Evolutionary conservation across 2,888 invertebrate genomes (phyloP).

Genomic region (Drosophila atripex): DNA sequence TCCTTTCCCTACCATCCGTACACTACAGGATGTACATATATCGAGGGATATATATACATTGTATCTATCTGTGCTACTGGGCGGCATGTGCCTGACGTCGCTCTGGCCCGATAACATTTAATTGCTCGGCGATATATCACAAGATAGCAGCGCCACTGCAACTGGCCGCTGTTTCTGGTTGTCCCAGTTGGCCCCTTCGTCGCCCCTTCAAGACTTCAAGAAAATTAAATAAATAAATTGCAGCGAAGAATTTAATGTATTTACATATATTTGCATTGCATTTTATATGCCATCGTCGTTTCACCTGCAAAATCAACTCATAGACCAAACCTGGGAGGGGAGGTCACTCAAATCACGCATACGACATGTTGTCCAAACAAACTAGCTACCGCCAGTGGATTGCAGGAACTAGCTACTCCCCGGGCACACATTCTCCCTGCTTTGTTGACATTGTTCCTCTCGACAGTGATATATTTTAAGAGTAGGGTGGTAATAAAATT

Average conservation of each 20-base stretch:
- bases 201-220: slow-evolving; percentile 54
- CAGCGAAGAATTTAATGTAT: slow-evolving; percentile 17
- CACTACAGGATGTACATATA: not conserved
- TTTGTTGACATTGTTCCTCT: not conserved
- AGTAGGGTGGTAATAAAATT: not conserved
- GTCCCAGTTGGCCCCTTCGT: not conserved
- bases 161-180: not conserved
- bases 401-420: no score
- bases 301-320: slow-evolving; percentile 41
- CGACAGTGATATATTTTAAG: not conserved
- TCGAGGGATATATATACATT: slow-evolving; percentile 6
- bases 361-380: slow-evolving; percentile 54
- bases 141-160: slow-evolving; percentile 57
- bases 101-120: slow-evolving; percentile 72
- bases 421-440: not conserved
- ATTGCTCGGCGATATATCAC: slow-evolving; percentile 74
- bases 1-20: not conserved
- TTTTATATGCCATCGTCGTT: slow-evolving; percentile 5
- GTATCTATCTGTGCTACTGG: not conserved
- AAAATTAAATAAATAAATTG: slow-evolving; percentile 56
- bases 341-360: slow-evolving; percentile 58
- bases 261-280: slow-evolving; percentile 46
- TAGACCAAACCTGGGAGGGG: slow-evolving; percentile 25
- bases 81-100: slow-evolving; percentile 48
- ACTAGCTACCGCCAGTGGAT: slow-evolving; percentile 1